Base-by-base conservation (phyloP, 2,797 vertebrate species). In the Pseudochirops corinnae region DNA sequence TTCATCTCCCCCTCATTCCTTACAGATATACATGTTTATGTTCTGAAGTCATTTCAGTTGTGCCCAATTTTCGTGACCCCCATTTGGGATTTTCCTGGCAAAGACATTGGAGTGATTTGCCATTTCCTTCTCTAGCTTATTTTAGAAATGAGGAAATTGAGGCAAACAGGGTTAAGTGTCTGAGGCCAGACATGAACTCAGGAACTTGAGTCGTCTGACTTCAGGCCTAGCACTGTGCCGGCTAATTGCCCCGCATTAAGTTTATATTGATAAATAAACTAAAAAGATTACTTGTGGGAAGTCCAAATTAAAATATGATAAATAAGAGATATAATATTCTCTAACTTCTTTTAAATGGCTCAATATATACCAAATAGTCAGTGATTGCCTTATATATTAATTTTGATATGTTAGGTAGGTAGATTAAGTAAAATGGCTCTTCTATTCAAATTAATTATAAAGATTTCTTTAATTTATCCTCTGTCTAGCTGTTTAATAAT, bases 401-500 rank as follows among this genome's bases (percentile, higher is more conserved):
- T 57, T 57, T 57, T 57, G 24, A 57, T 26, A 24, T 82, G 29
- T 46, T 82, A 46, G n/a, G n/a, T 46, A 46, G 74, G 87, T 95
- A 62, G 95, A 92, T 94, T 97, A 93, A 6, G 39, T 57, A 94
- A 24, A 74, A 95, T 91, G 6, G 94, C 5, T 57, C 0, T 93
- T 95, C 53, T 93, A 92, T 95, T 95, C 96, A 94, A 55, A 94
- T 95, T 90, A 96, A 24, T 53, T 93, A 91, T 82, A 53, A 13
- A 90, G 62, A 90, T 16, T 58, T 58, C 7, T 7, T 93, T 95
- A 95, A 95, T 92, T 46, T 97, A 56, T n/a, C 1, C 55, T 97
- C 52, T 95, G 62, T 92, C 50, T 52, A 94, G 60, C 82, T 94
- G 53, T 96, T 97, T 97, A 96, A 96, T 96, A 96, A 60, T 94